Conservation (phyloP, 2,113 vertebrate genomes). For the Anser brachyrhynchus region DNA sequence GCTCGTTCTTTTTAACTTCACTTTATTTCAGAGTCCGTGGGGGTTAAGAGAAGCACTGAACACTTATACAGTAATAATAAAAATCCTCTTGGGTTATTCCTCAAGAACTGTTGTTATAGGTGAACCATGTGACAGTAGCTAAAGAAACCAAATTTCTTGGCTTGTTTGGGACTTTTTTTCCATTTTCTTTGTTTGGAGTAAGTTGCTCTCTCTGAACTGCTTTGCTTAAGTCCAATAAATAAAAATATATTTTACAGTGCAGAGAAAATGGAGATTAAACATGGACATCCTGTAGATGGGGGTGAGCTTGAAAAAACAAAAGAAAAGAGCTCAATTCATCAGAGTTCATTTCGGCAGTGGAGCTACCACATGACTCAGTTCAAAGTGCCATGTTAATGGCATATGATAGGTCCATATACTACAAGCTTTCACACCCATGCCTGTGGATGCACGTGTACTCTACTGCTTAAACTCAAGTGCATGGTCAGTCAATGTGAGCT, state of each 20-base stretch:
- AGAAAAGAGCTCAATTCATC: not conserved
- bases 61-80: not conserved
- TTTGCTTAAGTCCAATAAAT: not conserved
- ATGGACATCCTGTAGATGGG: not conserved
- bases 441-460: not conserved
- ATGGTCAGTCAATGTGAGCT: not conserved
- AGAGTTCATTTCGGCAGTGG: not conserved
- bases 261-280: not conserved
- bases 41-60: not conserved
- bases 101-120: not conserved
- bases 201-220: not conserved
- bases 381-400: not conserved
- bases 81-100: not conserved
- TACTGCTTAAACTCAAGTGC: not conserved
- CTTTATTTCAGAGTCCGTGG: not conserved
- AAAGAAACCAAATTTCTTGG: not conserved
- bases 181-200: not conserved
- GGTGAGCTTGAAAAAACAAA: not conserved
- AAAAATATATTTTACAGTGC: not conserved
- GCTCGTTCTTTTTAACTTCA: not conserved
- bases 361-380: not conserved
- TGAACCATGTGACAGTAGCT: not conserved
- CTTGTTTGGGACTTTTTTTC: not conserved
- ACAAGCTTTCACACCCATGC: not conserved
- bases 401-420: not conserved